Percentiles rank a stretch among this genome's conserved stretches.
Evolutionary conservation across 2,113 vertebrate genomes (phyloP).

Genomic region (Pipra filicauda): DNA sequence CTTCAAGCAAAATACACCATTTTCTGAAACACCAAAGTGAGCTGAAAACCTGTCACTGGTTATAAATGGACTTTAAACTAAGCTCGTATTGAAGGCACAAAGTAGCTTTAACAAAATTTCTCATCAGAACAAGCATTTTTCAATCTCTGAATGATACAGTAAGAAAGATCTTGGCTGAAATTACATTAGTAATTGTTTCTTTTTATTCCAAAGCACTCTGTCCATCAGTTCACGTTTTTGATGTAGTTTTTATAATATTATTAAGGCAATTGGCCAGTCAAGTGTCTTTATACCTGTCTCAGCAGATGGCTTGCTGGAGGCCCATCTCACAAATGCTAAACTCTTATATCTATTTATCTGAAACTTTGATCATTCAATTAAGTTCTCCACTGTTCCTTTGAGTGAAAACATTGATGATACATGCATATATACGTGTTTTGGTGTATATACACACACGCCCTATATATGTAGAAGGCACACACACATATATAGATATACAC

Average conservation of each 20-base stretch:
- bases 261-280: neutral
- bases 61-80: neutral
- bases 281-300: neutral
- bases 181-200: neutral
- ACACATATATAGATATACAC: rapidly evolving
- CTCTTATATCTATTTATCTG: neutral
- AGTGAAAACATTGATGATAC: neutral
- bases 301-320: slow-evolving; percentile 22
- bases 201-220: neutral
- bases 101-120: neutral
- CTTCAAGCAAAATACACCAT: neutral
- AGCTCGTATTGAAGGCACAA: neutral
- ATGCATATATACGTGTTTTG: neutral
- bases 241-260: neutral
- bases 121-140: neutral
- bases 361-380: neutral
- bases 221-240: slow-evolving; percentile 21
- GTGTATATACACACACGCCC: neutral
- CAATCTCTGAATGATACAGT: neutral
- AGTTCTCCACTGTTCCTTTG: neutral
- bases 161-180: neutral
- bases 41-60: neutral
- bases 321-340: slow-evolving; percentile 5
- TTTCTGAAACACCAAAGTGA: neutral
- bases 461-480: no score